phyloP scores from a whole-genome alignment of 1,140 invertebrate species.

The Lerema accius region DNA sequence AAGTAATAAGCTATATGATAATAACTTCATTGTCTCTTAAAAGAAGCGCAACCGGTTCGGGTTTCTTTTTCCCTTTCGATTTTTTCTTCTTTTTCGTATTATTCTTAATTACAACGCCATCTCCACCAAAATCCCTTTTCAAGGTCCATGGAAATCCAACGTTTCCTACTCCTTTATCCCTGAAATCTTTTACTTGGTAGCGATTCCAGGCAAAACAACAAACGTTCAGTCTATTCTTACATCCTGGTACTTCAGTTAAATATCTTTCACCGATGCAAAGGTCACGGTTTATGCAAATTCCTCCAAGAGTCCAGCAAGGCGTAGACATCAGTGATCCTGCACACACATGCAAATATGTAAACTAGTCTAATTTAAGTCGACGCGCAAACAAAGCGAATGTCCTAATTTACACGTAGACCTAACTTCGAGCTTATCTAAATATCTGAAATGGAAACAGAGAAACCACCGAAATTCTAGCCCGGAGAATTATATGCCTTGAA shows the following conservation, averaged over 20 bases:
- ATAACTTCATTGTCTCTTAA: slow-evolving; percentile 19
- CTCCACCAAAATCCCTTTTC: slow-evolving; percentile 50
- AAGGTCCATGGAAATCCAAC: slow-evolving; percentile 56
- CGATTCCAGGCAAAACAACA: slow-evolving; percentile 72
- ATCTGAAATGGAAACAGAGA: slow-evolving; percentile 12
- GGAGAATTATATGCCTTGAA: slow-evolving; percentile 29
- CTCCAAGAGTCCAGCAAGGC: slow-evolving; percentile 61
- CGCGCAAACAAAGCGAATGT: not conserved
- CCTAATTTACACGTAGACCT: slow-evolving; percentile 1
- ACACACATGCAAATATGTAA: slow-evolving; percentile 26
- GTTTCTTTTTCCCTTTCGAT: slow-evolving; percentile 37
- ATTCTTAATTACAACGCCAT: slow-evolving; percentile 48
- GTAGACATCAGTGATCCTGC: slow-evolving; percentile 63
- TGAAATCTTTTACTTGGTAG: slow-evolving; percentile 55
- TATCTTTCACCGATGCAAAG: slow-evolving; percentile 54
- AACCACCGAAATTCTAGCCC: no score
- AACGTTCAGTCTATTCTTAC: slow-evolving; percentile 61
- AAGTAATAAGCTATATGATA: not conserved
- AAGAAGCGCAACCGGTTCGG: slow-evolving; percentile 4
- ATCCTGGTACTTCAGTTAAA: slow-evolving; percentile 64
- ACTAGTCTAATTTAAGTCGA: not conserved
- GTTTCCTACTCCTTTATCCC: slow-evolving; percentile 51
- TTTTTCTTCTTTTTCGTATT: slow-evolving; percentile 40
- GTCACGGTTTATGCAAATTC: slow-evolving; percentile 64
- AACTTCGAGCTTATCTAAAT: slow-evolving; percentile 13